Evolutionary conservation across 2,113 vertebrate species (phyloP), one percentile per base, ranked within the genome.

Genomic region (Hyaena hyaena): DNA sequence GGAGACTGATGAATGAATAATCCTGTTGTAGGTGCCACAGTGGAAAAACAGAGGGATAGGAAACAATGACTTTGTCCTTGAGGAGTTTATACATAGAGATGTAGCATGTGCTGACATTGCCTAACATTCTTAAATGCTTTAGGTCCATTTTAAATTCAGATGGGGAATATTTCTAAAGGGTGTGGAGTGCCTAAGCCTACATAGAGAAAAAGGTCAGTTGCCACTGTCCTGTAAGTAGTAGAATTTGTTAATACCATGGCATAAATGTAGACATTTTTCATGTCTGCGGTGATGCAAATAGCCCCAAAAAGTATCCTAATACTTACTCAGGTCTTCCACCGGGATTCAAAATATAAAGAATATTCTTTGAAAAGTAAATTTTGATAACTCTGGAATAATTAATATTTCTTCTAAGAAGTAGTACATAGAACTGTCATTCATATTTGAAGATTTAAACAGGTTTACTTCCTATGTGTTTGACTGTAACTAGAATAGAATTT

Each of bases 401-500:
- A 11, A 15, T 58, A 50, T 35, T 61, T 93, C 10, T 81, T 77
- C 61, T 73, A 82, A 87, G 63, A 82, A 96, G 9, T 7, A 71
- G 7, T 28, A 31, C 15, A 24, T 21, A 73, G 77, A 68, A 31
- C 39, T 80, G 15, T 14, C 12, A 55, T 79, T 86, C 17, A 45
- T 90, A 55, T 73, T 89, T 88, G 35, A 96, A 92, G 53, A 74
- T 2, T 33, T 35, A 33, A 76, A 65, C 14, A 92, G 5, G 33
- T 50, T 93, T 88, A 69, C 7, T 31, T 61, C 14, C 12, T 71
- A 43, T 43, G 11, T 79, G 45, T 85, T 68, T 90, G 45, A 53
- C 48, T 94, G 12, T 33, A 83, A 66, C 55, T 68, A 79, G 6
- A 93, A 55, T 8, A 77, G 17, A 85, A 85, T 92, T 82, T 95